Percentiles rank a stretch among this genome's conserved stretches.
Conservation (phyloP, 2,113 vertebrate genomes). For the Sander vitreus region DNA sequence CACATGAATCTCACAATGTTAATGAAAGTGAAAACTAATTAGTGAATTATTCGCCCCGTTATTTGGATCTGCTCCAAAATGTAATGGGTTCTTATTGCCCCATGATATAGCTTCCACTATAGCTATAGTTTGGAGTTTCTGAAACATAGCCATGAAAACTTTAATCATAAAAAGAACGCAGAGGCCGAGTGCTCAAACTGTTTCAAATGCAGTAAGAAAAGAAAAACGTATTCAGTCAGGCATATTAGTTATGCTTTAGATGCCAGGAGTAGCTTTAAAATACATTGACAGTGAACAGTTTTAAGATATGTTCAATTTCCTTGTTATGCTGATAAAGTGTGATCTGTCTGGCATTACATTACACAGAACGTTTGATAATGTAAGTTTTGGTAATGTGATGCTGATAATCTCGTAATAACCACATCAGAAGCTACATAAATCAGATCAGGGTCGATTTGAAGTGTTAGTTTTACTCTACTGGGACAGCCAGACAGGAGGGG, state of each 20-base stretch:
- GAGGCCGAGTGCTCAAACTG: background rate
- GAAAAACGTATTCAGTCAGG: background rate
- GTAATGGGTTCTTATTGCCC: no score
- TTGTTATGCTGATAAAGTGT: background rate
- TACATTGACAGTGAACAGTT: background rate
- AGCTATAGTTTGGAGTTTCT: no score
- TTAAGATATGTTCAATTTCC: background rate
- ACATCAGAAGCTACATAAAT: slow-evolving; percentile 16
- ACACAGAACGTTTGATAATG: background rate
- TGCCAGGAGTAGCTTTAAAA: background rate
- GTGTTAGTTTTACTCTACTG: background rate
- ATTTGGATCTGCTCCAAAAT: no score
- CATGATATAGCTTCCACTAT: no score
- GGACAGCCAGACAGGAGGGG: background rate
- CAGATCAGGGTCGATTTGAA: slow-evolving; percentile 3
- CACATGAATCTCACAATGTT: no score
- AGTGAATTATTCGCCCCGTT: no score
- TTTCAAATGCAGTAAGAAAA: slow-evolving; percentile 4
- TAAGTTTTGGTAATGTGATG: background rate
- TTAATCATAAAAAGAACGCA: background rate
- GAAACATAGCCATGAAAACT: background rate
- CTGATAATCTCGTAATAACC: background rate
- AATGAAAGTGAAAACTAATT: no score
- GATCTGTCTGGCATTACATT: background rate
- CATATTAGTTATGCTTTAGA: background rate